Percentiles rank a stretch among this genome's conserved stretches.
These are phyloP conservation scores for Mallotus villosus DNA, from an alignment of 2,797 vertebrate species.

Conservation along the genomic window DNA sequence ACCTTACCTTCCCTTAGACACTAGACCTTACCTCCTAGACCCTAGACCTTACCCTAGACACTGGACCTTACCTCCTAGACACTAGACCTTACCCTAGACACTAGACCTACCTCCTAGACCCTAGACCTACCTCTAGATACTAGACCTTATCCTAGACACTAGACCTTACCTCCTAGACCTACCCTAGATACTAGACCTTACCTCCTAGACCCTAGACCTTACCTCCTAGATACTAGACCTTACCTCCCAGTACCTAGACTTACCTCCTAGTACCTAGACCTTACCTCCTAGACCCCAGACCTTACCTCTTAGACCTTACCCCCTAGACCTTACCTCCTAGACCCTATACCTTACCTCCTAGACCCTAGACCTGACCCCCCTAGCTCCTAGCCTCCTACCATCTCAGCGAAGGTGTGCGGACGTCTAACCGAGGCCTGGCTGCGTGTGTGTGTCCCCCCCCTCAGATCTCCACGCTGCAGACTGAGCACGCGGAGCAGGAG, in stretches of 20 bases:
- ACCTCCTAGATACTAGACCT: too few relatives aligned
- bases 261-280: background rate
- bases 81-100: background rate
- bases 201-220: background rate
- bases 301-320: too few relatives aligned
- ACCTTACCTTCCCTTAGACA: background rate
- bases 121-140: background rate
- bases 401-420: background rate
- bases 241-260: too few relatives aligned
- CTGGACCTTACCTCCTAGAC: background rate
- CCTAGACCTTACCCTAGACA: background rate
- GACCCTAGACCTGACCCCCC: too few relatives aligned
- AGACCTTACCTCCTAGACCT: constrained; percentile 9
- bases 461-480: constrained; percentile 89
- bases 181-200: background rate
- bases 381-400: too few relatives aligned
- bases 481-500: constrained; percentile 89
- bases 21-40: constrained; percentile 46
- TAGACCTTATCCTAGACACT: constrained; percentile 40
- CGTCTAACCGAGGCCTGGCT: background rate
- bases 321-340: background rate
- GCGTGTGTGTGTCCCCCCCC: constrained; percentile 13
- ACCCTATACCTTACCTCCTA: background rate
- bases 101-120: background rate
- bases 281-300: too few relatives aligned